Evolutionary conservation across 2,797 vertebrate genomes (phyloP).

Genomic region (Aythya fuligula): DNA sequence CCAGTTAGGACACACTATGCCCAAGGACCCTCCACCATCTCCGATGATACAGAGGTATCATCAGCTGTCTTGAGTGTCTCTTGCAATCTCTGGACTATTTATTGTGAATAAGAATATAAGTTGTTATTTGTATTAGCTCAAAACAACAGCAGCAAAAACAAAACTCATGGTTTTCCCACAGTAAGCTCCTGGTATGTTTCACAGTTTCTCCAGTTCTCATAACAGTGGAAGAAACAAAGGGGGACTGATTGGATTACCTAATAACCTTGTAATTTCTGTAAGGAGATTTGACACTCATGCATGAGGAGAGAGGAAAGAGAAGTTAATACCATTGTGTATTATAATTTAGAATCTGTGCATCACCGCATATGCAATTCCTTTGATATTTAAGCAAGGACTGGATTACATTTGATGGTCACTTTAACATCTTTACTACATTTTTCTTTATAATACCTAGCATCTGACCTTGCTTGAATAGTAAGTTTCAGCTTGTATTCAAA

Average conservation of each 20-base stretch:
- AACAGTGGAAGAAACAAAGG: background rate
- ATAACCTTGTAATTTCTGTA: background rate
- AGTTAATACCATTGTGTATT: background rate
- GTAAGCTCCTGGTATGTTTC: background rate
- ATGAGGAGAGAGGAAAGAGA: background rate
- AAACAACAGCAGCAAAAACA: background rate
- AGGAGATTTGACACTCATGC: background rate
- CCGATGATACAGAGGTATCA: background rate
- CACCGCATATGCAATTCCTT: background rate
- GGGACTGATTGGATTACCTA: background rate
- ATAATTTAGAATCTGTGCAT: background rate
- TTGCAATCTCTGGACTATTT: background rate
- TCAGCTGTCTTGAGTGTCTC: background rate
- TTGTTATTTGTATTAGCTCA: background rate
- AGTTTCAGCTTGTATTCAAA: background rate
- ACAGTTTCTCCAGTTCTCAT: background rate
- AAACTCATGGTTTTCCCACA: background rate
- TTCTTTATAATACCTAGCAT: background rate
- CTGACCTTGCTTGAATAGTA: background rate
- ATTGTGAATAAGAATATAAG: background rate
- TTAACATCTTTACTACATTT: background rate
- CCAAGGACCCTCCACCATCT: background rate
- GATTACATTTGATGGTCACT: background rate
- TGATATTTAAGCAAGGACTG: background rate
- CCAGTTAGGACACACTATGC: background rate